Conservation (phyloP, 2,113 vertebrate species). For the Origma solitaria region DNA sequence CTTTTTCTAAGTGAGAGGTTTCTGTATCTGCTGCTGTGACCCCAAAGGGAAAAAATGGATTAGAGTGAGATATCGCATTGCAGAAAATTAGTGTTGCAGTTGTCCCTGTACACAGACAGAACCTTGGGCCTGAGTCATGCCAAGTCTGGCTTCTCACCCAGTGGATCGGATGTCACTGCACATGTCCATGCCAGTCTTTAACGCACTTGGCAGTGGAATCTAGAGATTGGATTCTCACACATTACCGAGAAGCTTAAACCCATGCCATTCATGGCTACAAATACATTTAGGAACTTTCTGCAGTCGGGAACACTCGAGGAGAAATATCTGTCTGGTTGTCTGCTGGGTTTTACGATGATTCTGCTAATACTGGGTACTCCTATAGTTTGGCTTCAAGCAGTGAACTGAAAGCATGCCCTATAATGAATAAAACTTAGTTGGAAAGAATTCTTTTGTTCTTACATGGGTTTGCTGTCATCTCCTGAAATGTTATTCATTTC, state of each 20-base stretch:
- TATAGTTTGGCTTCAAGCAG: constrained; percentile 4
- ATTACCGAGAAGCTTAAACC: constrained; percentile 1
- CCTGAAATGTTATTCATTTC: constrained; percentile 43
- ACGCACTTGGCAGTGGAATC: neutral
- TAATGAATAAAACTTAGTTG: constrained; percentile 9
- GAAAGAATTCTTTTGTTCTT: constrained; percentile 37
- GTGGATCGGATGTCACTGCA: neutral
- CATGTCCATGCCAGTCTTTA: constrained; percentile 23
- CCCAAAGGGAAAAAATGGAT: constrained; percentile 10
- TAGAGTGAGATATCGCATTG: constrained; percentile 14
- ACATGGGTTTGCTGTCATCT: constrained; percentile 38
- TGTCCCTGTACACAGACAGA: neutral
- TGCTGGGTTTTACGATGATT: neutral
- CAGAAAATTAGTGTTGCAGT: constrained; percentile 21
- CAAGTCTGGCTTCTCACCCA: constrained; percentile 13
- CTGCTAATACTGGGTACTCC: neutral
- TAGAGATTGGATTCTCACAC: constrained; percentile 2
- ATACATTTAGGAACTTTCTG: neutral
- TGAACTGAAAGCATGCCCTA: constrained; percentile 19
- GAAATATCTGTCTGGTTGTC: neutral
- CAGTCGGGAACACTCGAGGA: neutral
- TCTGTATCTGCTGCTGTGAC: neutral
- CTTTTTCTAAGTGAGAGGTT: neutral
- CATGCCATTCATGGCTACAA: neutral
- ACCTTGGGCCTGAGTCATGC: neutral